A percentile compares a stretch with the other conserved stretches of the same genome.
These are phyloP conservation scores for Ridgeia piscesae DNA, from an alignment of 1,140 invertebrate species.

Conservation along the genomic window DNA sequence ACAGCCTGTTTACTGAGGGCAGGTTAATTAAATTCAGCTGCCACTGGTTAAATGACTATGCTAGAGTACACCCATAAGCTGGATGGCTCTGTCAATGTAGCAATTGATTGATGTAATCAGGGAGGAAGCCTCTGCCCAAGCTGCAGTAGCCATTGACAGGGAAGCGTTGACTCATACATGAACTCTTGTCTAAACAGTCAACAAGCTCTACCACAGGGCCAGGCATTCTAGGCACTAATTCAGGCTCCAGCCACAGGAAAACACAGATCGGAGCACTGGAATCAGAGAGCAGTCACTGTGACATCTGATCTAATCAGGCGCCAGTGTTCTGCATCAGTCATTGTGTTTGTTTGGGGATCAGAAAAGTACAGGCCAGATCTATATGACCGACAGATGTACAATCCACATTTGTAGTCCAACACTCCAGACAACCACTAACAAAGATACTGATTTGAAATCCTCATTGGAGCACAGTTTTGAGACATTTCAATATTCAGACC, in stretches of 20 bases:
- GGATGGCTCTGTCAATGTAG: not conserved
- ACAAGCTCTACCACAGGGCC: not conserved
- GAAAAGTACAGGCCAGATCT: too few species aligned
- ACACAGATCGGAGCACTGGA: not conserved
- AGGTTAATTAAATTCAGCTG: conserved; percentile 5
- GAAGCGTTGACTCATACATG: not conserved
- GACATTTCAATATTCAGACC: too few species aligned
- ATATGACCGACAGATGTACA: too few species aligned
- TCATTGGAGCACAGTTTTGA: too few species aligned
- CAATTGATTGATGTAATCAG: not conserved
- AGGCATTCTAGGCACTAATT: not conserved
- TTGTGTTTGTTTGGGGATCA: not conserved
- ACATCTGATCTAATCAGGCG: not conserved
- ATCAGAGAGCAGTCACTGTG: not conserved
- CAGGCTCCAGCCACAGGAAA: not conserved
- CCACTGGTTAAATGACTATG: not conserved
- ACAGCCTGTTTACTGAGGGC: not conserved
- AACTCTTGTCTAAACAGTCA: not conserved
- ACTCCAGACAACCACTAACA: too few species aligned
- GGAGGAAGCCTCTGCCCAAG: not conserved
- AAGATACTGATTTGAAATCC: too few species aligned
- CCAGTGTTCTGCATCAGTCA: not conserved
- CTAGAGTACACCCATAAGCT: not conserved
- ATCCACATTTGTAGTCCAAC: too few species aligned
- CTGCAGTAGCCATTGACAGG: not conserved